Evolutionary conservation across 2,888 invertebrate genomes (phyloP).

Genomic region (Lycia hirtaria): DNA sequence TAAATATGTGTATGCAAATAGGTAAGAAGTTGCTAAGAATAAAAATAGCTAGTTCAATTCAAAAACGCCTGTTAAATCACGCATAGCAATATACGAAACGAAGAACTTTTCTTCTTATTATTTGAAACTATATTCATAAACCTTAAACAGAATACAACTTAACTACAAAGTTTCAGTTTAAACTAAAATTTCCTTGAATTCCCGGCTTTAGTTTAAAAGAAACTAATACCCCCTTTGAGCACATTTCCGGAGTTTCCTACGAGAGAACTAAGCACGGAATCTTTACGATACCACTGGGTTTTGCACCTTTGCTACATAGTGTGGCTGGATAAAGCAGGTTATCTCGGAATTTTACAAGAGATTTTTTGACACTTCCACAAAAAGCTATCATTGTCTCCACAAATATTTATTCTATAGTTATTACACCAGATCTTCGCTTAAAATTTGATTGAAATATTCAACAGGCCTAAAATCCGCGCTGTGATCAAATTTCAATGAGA

Average conservation of each 20-base stretch:
- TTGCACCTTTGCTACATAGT: conserved; percentile 62
- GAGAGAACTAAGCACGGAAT: conserved; percentile 60
- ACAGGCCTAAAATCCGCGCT: too few species aligned
- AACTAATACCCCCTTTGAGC: conserved; percentile 49
- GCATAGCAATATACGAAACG: neutral
- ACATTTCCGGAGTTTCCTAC: conserved; percentile 59
- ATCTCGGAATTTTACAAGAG: neutral
- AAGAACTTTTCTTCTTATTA: neutral
- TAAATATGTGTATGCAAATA: too few species aligned
- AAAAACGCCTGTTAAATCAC: neutral
- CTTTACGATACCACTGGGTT: conserved; percentile 68
- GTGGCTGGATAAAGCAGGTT: conserved; percentile 38
- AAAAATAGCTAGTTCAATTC: too few species aligned
- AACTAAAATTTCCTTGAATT: conserved; percentile 36
- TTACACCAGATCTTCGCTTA: too few species aligned
- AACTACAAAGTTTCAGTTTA: conserved; percentile 21
- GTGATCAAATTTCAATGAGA: too few species aligned
- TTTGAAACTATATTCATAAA: neutral
- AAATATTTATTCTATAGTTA: too few species aligned
- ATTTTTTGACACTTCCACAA: neutral
- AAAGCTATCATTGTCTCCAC: too few species aligned
- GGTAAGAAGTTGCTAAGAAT: too few species aligned
- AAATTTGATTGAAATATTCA: too few species aligned
- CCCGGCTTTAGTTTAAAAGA: conserved; percentile 37
- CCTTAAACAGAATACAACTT: neutral